phyloP scores from a whole-genome alignment of 2,797 vertebrate species.

The Orestias chungarensis region DNA sequence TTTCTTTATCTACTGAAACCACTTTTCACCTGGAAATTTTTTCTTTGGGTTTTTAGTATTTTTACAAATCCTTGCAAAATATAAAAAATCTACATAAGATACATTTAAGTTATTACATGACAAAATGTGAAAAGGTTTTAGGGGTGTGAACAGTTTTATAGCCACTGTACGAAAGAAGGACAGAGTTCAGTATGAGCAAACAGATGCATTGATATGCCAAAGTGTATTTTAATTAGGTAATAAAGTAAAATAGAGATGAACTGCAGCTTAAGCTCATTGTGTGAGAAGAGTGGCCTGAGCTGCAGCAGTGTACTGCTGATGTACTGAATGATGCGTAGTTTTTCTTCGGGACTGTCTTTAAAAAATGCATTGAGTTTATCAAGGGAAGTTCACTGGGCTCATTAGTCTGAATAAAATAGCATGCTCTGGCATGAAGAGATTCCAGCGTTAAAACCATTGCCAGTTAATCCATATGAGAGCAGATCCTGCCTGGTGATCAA shows the following conservation, averaged over 20 bases:
- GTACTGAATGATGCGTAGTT: conserved; percentile 55
- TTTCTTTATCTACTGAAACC: background rate
- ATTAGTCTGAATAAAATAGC: conserved; percentile 81
- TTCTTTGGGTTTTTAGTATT: background rate
- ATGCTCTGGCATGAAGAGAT: conserved; percentile 72
- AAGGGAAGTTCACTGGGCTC: conserved; percentile 78
- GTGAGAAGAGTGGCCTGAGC: conserved; percentile 54
- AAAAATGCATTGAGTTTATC: conserved; percentile 83
- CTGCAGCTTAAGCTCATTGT: conserved; percentile 46
- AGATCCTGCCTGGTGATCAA: conserved; percentile 76
- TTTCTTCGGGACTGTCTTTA: conserved; percentile 75
- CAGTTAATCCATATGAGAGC: conserved; percentile 79
- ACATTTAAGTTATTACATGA: background rate
- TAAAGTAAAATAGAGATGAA: conserved; percentile 40
- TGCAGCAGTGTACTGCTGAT: conserved; percentile 50
- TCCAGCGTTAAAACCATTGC: conserved; percentile 70
- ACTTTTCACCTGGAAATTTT: background rate
- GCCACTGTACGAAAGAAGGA: conserved; percentile 15
- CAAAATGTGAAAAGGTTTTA: background rate
- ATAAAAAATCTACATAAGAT: background rate
- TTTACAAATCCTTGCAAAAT: background rate
- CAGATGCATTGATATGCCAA: conserved; percentile 12
- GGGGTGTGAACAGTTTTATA: background rate
- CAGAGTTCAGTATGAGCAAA: conserved; percentile 1
- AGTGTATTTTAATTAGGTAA: conserved; percentile 25